These are phyloP conservation scores for Octonoba sinensis DNA, from an alignment of 2,888 invertebrate species.

Conservation along the genomic window DNA sequence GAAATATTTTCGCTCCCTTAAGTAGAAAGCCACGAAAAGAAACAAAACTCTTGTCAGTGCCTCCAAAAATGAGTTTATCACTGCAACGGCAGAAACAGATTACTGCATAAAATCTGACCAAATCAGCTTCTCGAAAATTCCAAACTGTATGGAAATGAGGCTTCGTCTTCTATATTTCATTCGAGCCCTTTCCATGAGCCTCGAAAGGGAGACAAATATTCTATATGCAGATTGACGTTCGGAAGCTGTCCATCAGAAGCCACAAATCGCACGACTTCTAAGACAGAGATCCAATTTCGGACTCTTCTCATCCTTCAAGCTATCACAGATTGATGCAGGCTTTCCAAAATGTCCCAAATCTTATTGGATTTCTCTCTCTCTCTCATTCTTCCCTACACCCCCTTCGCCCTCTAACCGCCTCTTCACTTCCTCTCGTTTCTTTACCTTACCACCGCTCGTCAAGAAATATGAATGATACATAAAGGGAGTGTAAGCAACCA, in stretches of 20 bases:
- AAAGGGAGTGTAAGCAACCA: slow-evolving; percentile 63
- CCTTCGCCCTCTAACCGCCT: slow-evolving; percentile 14
- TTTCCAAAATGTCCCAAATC: slow-evolving; percentile 60
- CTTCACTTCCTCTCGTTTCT: slow-evolving; percentile 21
- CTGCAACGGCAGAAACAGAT: slow-evolving; percentile 47
- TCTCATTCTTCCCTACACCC: neutral
- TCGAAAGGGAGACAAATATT: slow-evolving; percentile 62
- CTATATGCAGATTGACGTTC: slow-evolving; percentile 65
- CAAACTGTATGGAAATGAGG: slow-evolving; percentile 60
- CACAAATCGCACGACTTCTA: slow-evolving; percentile 57
- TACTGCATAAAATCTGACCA: slow-evolving; percentile 37
- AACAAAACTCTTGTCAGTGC: no score
- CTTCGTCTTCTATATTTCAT: slow-evolving; percentile 50
- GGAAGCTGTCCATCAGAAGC: slow-evolving; percentile 61
- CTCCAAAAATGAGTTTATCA: neutral
- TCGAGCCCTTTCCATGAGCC: slow-evolving; percentile 19
- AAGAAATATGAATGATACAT: slow-evolving; percentile 64
- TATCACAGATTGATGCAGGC: slow-evolving; percentile 53
- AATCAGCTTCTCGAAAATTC: slow-evolving; percentile 40
- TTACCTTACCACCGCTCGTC: slow-evolving; percentile 56
- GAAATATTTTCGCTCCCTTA: no score
- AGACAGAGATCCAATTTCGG: slow-evolving; percentile 62
- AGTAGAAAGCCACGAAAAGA: no score
- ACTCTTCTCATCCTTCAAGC: slow-evolving; percentile 55
- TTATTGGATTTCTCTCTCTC: slow-evolving; percentile 58